Base-by-base conservation (phyloP, 2,113 vertebrate species). In the Cyanoderma ruficeps region DNA sequence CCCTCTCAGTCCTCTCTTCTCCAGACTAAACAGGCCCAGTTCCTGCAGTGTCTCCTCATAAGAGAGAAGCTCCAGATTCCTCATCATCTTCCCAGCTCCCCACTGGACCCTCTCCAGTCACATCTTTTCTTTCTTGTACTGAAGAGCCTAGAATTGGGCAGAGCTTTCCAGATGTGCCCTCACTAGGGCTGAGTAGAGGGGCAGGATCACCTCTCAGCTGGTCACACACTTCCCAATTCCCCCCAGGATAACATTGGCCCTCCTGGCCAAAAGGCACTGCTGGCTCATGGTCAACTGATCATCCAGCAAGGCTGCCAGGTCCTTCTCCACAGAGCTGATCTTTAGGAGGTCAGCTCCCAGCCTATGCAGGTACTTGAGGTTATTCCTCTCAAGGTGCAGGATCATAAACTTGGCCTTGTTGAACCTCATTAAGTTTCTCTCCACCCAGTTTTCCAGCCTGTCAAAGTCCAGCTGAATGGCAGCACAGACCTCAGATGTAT, bases 141-240 rank as follows among this genome's bases (percentile, higher is more conserved):
- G 44, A 75, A 15, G 37, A 67, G 23, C 7, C 33, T 37, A 21
- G 33, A 46, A 21, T 18, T 39, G 23, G 37, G 46, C 5, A 46
- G 28, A 59, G 6, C 4, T 67, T 28, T 60, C 39, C 77, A 60
- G 28, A 59, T n/a, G 19, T 39, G 15, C 7, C 28, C 13, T 39
- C n/a, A 15, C 28, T 30, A 44, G 28, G 33, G 23, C 39, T 17
- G 11, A 39, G 33, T 7, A 21, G 28, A 59, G 20, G 23, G 46
- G 23, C 9, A 30, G 23, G 10, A 55, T 39, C 53, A 46, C 46
- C 20, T 53, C 39, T 9, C 23, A 60, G 33, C 77, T 53, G 46
- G 13, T 24, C 39, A n/a, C 30, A 17, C 3, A n/a, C 39, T 46
- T 75, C 53, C 39, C 0, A 0, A 46, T 30, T 20, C 15, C 30